phyloP scores from a whole-genome alignment of 2,797 vertebrate genomes.

The Takifugu ocellatus region DNA sequence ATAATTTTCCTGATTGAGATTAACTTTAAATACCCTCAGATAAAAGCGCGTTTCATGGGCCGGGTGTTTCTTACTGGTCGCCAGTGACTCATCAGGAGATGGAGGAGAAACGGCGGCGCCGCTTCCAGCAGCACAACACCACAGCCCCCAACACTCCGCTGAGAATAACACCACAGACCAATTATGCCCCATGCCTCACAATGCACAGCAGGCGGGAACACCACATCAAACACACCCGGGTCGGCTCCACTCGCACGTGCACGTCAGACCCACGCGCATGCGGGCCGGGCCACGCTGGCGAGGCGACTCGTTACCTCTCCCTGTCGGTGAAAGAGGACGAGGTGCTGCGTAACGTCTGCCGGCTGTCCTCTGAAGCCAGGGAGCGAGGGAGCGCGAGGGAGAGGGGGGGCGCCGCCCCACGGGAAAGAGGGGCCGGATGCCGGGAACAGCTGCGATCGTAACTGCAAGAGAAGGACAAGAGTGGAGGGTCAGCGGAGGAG shows the following conservation, averaged over 20 bases:
- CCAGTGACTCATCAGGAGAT: constrained; percentile 62
- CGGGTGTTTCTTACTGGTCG: constrained; percentile 36
- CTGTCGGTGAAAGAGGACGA: constrained; percentile 80
- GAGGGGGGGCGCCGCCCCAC: constrained; percentile 74
- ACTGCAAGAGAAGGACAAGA: constrained; percentile 52
- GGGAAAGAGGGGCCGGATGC: constrained; percentile 77
- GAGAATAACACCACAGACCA: constrained; percentile 51
- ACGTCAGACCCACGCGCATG: constrained; percentile 27
- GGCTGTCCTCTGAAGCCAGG: constrained; percentile 79
- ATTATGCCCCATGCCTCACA: constrained; percentile 44
- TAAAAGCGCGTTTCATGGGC: constrained; percentile 66
- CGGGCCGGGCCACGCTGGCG: constrained; percentile 34
- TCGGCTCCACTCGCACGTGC: constrained; percentile 8
- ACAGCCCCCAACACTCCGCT: constrained; percentile 44
- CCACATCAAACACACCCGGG: background rate
- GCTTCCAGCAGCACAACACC: constrained; percentile 41
- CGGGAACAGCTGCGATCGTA: constrained; percentile 82
- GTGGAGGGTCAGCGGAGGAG: background rate
- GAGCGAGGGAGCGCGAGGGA: constrained; percentile 77
- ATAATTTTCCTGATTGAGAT: constrained; percentile 77
- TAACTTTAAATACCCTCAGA: constrained; percentile 76
- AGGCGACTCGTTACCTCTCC: constrained; percentile 77
- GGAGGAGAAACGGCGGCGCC: constrained; percentile 39
- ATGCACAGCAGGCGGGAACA: constrained; percentile 23
- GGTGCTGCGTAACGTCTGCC: constrained; percentile 80